Percentiles rank a stretch among this genome's conserved stretches.
phyloP scores from a whole-genome alignment of 2,888 invertebrate genomes.

The Eupithecia tripunctaria region DNA sequence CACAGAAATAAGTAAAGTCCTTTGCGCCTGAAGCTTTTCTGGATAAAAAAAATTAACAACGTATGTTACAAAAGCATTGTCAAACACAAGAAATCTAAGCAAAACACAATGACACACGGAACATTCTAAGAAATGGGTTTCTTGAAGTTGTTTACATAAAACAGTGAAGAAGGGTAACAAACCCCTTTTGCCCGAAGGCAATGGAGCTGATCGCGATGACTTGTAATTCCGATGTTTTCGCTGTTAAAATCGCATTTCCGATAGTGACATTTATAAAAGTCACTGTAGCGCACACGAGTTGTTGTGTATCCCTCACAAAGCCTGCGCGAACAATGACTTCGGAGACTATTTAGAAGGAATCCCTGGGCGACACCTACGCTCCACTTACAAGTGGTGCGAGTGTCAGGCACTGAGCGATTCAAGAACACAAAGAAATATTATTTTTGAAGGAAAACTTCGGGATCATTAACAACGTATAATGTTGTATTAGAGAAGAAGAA shows the following conservation, averaged over 20 bases:
- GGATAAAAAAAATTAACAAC: constrained; percentile 7
- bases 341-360: constrained; percentile 77
- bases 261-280: constrained; percentile 71
- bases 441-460: too few species aligned
- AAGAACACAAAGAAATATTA: neutral
- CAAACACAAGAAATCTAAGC: constrained; percentile 13
- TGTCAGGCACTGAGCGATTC: constrained; percentile 20
- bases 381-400: constrained; percentile 52
- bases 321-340: constrained; percentile 70
- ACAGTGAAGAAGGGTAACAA: constrained; percentile 68
- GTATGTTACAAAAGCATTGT: constrained; percentile 13
- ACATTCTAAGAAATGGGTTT: constrained; percentile 52
- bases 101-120: constrained; percentile 43
- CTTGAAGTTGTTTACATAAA: constrained; percentile 67
- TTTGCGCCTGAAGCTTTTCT: neutral
- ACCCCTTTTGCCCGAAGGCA: constrained; percentile 80
- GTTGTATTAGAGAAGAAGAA: too few species aligned
- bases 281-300: constrained; percentile 72
- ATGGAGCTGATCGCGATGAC: constrained; percentile 76
- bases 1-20: neutral
- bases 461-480: too few species aligned
- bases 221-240: constrained; percentile 82
- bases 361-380: constrained; percentile 74
- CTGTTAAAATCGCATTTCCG: constrained; percentile 84
- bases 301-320: constrained; percentile 68